Evolutionary conservation across 2,797 vertebrate species (phyloP).

Genomic region (Sebastes cheni): DNA sequence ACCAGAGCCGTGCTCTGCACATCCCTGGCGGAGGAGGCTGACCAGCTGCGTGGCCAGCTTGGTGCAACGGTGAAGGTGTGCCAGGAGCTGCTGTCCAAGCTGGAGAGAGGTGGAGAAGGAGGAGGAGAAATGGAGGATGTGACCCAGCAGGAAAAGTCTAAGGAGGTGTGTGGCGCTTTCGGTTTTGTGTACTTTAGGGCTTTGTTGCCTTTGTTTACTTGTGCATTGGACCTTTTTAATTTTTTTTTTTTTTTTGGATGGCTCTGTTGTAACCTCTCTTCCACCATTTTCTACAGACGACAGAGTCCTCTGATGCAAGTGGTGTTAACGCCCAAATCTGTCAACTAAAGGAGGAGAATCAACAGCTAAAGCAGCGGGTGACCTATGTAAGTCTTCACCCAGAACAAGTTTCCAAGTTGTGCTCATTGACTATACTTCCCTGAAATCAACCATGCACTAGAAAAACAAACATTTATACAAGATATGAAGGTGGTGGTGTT

Average conservation of each 20-base stretch:
- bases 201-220: neutral
- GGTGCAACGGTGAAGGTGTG: constrained; percentile 90
- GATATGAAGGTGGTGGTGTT: neutral
- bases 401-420: neutral
- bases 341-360: constrained; percentile 89
- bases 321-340: constrained; percentile 63
- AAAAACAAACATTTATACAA: neutral
- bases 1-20: constrained; percentile 87
- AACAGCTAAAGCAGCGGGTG: constrained; percentile 88
- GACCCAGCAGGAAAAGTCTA: constrained; percentile 46
- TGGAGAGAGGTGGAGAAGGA: constrained; percentile 76
- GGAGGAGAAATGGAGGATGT: constrained; percentile 36
- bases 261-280: neutral
- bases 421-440: neutral
- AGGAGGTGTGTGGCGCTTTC: constrained; percentile 77
- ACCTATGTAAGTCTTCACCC: constrained; percentile 85
- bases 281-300: constrained; percentile 49
- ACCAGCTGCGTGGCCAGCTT: constrained; percentile 87
- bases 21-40: constrained; percentile 87
- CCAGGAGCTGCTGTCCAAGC: constrained; percentile 87
- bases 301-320: constrained; percentile 60
- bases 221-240: neutral
- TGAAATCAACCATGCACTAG: neutral
- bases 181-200: neutral
- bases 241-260: neutral